A percentile compares a stretch with the other conserved stretches of the same genome.
These are phyloP conservation scores for Mus spicilegus DNA, from an alignment of 2,113 vertebrate species.

Conservation along the genomic window DNA sequence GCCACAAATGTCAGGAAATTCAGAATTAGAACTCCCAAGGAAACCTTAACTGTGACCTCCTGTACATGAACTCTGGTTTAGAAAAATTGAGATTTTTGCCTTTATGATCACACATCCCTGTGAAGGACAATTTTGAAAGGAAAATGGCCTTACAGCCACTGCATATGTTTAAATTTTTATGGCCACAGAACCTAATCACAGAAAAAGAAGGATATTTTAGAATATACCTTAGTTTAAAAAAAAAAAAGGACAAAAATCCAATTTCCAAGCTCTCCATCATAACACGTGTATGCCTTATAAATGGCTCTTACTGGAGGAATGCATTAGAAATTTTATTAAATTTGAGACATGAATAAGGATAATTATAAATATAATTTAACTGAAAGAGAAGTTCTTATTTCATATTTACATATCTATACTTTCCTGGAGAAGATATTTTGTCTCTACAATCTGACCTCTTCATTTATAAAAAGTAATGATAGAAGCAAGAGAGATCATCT, in stretches of 20 bases:
- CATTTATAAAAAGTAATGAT: constrained; percentile 23
- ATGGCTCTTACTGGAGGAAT: background rate
- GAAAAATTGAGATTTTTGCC: constrained; percentile 67
- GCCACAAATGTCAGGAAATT: constrained; percentile 73
- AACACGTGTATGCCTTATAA: background rate
- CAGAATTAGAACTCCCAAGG: constrained; percentile 71
- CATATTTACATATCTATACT: background rate
- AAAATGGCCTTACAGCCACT: constrained; percentile 9
- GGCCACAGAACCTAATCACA: constrained; percentile 53
- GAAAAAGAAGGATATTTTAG: constrained; percentile 26
- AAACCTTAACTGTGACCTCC: constrained; percentile 65
- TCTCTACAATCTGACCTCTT: background rate
- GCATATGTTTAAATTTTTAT: constrained; percentile 68
- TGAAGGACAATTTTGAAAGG: constrained; percentile 51
- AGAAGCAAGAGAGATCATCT: background rate
- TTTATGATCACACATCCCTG: constrained; percentile 50
- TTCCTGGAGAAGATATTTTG: background rate
- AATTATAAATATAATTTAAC: background rate
- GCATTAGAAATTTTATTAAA: constrained; percentile 23
- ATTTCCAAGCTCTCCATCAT: background rate
- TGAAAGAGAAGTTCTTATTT: background rate
- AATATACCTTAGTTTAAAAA: background rate
- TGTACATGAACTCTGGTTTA: constrained; percentile 29
- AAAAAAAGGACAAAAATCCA: background rate
- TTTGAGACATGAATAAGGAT: background rate